phyloP scores from a whole-genome alignment of 2,888 invertebrate species.

The Prosapia bicincta region DNA sequence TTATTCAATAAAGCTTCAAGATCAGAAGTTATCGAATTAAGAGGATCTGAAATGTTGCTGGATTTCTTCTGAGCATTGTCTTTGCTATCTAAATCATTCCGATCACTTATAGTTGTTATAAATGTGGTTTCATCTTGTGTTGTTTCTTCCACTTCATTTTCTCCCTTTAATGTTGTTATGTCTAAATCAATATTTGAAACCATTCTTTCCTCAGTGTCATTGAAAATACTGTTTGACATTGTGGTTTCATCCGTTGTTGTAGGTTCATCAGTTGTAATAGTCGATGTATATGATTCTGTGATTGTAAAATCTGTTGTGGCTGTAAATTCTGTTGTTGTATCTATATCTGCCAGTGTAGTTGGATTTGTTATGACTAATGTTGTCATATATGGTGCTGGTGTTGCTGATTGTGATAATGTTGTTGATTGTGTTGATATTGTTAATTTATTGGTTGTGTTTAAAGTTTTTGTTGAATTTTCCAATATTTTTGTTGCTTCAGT shows the following conservation, averaged over 20 bases:
- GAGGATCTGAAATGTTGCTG: neutral
- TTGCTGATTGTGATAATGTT: slow-evolving; percentile 4
- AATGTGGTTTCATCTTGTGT: neutral
- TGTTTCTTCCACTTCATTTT: neutral
- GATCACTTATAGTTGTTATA: neutral
- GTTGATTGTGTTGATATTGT: neutral
- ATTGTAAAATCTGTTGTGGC: neutral
- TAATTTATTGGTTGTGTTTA: neutral
- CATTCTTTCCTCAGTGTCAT: slow-evolving; percentile 46
- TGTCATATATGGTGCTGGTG: slow-evolving; percentile 3
- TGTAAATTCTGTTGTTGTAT: slow-evolving; percentile 3
- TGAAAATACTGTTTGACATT: neutral
- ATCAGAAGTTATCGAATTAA: slow-evolving; percentile 14
- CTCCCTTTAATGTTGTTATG: slow-evolving; percentile 40
- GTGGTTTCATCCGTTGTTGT: slow-evolving; percentile 2
- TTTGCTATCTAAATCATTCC: neutral
- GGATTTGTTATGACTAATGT: slow-evolving; percentile 7
- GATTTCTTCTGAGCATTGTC: neutral
- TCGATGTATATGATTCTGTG: neutral
- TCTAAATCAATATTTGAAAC: slow-evolving; percentile 53
- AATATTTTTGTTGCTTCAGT: neutral
- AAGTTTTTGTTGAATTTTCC: neutral
- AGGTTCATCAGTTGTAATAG: neutral
- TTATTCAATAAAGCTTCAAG: slow-evolving; percentile 49
- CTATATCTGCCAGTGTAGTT: slow-evolving; percentile 14